Evolutionary conservation across 1,140 invertebrate species (phyloP), one percentile per base, ranked within the genome.

Genomic region (Amyelois transitella): DNA sequence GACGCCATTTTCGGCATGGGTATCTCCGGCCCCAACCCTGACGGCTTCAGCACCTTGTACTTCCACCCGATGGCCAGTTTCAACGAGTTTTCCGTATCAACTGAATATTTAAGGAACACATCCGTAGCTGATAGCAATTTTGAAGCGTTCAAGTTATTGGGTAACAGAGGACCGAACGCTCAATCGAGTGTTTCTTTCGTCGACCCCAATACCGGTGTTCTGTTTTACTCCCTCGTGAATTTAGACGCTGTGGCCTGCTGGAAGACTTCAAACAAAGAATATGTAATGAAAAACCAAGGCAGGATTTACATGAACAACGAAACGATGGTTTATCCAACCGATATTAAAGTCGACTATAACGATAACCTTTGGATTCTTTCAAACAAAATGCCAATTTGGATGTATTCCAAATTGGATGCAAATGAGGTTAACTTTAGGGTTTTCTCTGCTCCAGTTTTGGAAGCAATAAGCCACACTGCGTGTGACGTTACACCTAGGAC

Each of bases 221-320:
- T 95, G 0, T 94, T 96, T 73, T 96, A 95, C 74, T 91, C 93
- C 1, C 83, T 95, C 43, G 90, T 94, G 0, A 94, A 95, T 75
- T 75, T 94, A 14, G 94, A 95, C 66, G 92, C 93, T 1, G 90
- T 96, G 0, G 94, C 92, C 1, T 96, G 94, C 64, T 96, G 94
- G 94, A 92, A 91, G 53, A 94, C 93, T 0, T 91, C 91, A 0
- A 91, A 90, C 53, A 91, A 91, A 4, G 88, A 88, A 0, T 94
- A 94, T 57, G 89, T 73, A 1, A 91, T 92, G 68, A 90, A 91
- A 54, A 91, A 92, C 18, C 93, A 94, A 69, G 92, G 91, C 17
- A 81, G 93, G 24, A 91, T 95, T 43, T 94, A 91, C 51, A 92
- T 91, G 88, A 92, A 92, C 77, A 91, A 94, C 51, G 89, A 89